A percentile compares a stretch with the other conserved stretches of the same genome.
These are phyloP conservation scores for Periophthalmodon schlosseri DNA, from an alignment of 2,113 vertebrate species.

Conservation along the genomic window DNA sequence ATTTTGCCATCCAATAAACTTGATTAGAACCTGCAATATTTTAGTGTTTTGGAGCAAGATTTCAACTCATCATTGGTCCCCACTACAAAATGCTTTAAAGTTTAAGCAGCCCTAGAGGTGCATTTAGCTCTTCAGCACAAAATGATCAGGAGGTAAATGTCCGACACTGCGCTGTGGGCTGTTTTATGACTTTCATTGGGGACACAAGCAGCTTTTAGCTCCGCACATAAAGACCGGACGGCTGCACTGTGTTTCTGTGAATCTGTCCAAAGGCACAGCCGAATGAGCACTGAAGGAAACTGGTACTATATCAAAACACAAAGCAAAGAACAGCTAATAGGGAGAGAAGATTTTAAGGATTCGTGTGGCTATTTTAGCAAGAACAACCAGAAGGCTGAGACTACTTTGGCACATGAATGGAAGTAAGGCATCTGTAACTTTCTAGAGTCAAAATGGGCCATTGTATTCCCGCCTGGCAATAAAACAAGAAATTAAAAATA, in stretches of 20 bases:
- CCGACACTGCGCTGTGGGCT: conserved; percentile 25
- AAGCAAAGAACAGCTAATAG: conserved; percentile 31
- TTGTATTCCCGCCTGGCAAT: conserved; percentile 47
- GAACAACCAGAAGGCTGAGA: conserved; percentile 63
- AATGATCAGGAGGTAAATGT: conserved; percentile 50
- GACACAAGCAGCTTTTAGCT: conserved; percentile 42
- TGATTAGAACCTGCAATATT: not conserved
- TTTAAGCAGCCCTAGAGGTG: conserved; percentile 36
- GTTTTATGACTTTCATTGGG: conserved; percentile 51
- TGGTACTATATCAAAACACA: conserved; percentile 39
- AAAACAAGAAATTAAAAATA: conserved; percentile 26
- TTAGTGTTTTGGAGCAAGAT: not conserved
- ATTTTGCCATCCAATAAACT: not conserved
- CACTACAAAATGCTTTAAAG: conserved; percentile 42
- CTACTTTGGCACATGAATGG: conserved; percentile 81
- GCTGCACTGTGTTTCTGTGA: conserved; percentile 38
- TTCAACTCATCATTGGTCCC: conserved; percentile 30
- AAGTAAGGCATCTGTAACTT: conserved; percentile 81
- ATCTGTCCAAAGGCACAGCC: conserved; percentile 65
- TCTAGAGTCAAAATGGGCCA: conserved; percentile 66
- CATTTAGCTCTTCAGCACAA: conserved; percentile 52
- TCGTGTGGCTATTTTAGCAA: conserved; percentile 53
- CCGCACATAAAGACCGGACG: conserved; percentile 37
- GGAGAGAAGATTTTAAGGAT: conserved; percentile 52
- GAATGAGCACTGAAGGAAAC: conserved; percentile 49